These are phyloP conservation scores for Nephrotoma guestfalica DNA, from an alignment of 2,888 invertebrate genomes.

Conservation along the genomic window DNA sequence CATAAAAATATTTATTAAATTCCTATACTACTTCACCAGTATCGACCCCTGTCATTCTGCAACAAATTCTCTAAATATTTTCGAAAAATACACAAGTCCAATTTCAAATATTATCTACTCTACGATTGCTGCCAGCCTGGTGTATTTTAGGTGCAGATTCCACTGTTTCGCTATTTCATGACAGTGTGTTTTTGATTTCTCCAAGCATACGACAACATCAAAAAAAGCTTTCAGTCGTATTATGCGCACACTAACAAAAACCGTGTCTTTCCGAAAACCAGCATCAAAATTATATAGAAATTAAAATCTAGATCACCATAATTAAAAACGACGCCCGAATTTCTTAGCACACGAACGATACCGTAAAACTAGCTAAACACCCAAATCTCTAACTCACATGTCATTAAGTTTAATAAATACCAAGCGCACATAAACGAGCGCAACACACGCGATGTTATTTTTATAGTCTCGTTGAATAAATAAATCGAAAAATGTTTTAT, in stretches of 20 bases:
- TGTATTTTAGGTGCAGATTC: background rate
- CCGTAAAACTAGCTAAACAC: background rate
- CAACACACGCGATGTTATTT: background rate
- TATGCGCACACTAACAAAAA: background rate
- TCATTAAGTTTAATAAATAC: background rate
- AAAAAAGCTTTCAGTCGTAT: background rate
- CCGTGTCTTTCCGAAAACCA: background rate
- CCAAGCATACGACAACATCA: background rate
- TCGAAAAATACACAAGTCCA: background rate
- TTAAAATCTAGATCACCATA: background rate
- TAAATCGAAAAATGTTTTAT: background rate
- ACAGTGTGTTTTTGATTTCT: background rate
- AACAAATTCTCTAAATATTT: background rate
- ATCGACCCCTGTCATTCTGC: background rate
- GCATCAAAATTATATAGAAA: background rate
- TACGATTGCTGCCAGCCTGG: background rate
- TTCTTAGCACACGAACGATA: background rate
- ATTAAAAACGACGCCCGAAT: background rate
- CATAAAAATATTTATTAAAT: background rate
- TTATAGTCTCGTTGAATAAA: background rate
- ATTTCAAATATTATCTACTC: background rate
- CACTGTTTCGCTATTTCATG: background rate
- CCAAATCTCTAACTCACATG: background rate
- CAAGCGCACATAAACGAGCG: background rate
- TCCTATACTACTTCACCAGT: background rate